Percentiles rank a stretch among this genome's conserved stretches.
These are phyloP conservation scores for Hippocampus guttulatus DNA, from an alignment of 2,113 vertebrate genomes.

Conservation along the genomic window DNA sequence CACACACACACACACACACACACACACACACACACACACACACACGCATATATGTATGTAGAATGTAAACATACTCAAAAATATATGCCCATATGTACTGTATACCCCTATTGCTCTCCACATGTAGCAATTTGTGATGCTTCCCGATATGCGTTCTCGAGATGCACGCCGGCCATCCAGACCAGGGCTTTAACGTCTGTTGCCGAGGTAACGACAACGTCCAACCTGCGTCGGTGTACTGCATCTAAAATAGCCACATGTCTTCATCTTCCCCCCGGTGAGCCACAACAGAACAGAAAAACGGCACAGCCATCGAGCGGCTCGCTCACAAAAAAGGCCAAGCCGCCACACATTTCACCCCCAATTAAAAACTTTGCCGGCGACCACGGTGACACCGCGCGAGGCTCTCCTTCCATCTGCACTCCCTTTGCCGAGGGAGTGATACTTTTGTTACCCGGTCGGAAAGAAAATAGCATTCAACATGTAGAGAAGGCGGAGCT, in stretches of 20 bases:
- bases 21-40: too few species aligned
- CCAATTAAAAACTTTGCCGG: conserved; percentile 55
- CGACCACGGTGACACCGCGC: conserved; percentile 22
- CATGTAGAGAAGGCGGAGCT: too few species aligned
- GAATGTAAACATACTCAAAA: too few species aligned
- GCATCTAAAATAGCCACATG: conserved; percentile 36
- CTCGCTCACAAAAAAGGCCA: conserved; percentile 5
- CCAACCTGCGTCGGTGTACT: conserved; percentile 1
- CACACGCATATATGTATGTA: too few species aligned
- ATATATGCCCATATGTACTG: too few species aligned
- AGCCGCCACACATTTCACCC: conserved; percentile 30
- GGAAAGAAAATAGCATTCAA: too few species aligned
- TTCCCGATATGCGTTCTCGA: too few species aligned
- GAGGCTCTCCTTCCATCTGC: conserved; percentile 19
- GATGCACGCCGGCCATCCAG: too few species aligned
- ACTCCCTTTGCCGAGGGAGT: conserved; percentile 20
- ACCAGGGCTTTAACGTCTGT: conserved; percentile 18
- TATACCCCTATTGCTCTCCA: too few species aligned
- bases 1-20: too few species aligned
- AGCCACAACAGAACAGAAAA: conserved; percentile 29
- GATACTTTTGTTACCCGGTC: background rate
- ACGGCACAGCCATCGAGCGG: conserved; percentile 31
- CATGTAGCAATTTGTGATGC: too few species aligned
- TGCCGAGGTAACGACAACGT: background rate
- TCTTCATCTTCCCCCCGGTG: conserved; percentile 33